A percentile compares a stretch with the other conserved stretches of the same genome.
Conservation (phyloP, 2,888 invertebrate species). For the Eugnorisma glareosa region DNA sequence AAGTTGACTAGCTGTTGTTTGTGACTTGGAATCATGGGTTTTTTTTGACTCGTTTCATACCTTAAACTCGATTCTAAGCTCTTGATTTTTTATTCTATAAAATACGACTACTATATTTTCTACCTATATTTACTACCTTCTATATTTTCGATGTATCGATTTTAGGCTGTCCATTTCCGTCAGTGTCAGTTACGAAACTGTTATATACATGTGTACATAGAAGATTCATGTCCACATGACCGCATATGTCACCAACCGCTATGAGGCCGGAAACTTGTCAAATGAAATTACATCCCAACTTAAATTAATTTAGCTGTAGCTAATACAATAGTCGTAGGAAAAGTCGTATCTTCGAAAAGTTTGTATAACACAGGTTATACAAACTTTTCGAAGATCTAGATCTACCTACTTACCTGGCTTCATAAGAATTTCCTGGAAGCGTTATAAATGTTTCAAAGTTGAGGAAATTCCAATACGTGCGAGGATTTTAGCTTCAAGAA, state of each 20-base stretch:
- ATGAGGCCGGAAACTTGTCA: slow-evolving; percentile 48
- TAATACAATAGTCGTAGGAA: slow-evolving; percentile 47
- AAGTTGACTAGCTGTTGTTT: neutral
- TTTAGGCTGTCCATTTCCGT: neutral
- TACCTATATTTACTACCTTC: no score
- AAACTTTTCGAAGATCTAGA: no score
- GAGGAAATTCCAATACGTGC: slow-evolving; percentile 71
- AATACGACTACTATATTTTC: no score
- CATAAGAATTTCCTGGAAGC: slow-evolving; percentile 55
- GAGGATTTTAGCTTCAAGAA: slow-evolving; percentile 70
- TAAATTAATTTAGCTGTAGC: slow-evolving; percentile 52
- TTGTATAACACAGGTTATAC: no score
- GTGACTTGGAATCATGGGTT: neutral
- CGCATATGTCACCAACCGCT: slow-evolving; percentile 26
- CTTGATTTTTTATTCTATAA: neutral
- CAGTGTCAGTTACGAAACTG: neutral
- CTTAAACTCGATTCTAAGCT: neutral
- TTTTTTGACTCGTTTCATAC: neutral
- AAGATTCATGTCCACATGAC: slow-evolving; percentile 29
- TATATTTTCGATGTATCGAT: neutral
- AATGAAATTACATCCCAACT: slow-evolving; percentile 50
- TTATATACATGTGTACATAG: neutral
- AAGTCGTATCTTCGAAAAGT: slow-evolving; percentile 47
- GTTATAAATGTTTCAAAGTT: slow-evolving; percentile 69
- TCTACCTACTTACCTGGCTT: slow-evolving; percentile 32